phyloP scores from a whole-genome alignment of 2,797 vertebrate species.

The Sylvia borin region DNA sequence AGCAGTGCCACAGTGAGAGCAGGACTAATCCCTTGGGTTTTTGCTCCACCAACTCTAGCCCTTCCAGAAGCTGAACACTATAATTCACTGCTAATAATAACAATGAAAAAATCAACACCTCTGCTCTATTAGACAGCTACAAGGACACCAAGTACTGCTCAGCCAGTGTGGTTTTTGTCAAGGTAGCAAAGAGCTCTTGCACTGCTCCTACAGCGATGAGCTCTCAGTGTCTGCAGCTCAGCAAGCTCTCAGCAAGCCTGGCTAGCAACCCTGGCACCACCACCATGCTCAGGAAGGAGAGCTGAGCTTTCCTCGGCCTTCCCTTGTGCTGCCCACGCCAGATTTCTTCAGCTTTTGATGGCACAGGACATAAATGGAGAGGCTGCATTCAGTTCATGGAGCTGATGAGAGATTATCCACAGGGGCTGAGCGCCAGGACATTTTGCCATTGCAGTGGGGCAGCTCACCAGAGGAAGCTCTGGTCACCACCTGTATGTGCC shows the following conservation, averaged over 20 bases:
- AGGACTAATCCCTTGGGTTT: neutral
- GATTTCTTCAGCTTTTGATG: neutral
- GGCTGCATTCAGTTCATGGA: neutral
- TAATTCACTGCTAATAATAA: neutral
- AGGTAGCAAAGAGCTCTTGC: neutral
- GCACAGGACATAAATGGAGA: neutral
- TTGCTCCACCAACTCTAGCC: neutral
- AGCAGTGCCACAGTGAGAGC: neutral
- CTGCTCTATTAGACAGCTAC: neutral
- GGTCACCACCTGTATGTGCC: neutral
- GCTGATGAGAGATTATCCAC: neutral
- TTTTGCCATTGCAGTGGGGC: neutral
- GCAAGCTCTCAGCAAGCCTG: neutral
- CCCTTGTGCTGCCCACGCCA: neutral
- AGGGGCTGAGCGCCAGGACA: neutral
- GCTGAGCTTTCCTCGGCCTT: neutral
- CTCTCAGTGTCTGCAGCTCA: neutral
- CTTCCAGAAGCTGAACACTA: neutral
- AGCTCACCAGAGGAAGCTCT: neutral
- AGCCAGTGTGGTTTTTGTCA: neutral
- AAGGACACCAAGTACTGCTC: neutral
- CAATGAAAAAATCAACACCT: neutral
- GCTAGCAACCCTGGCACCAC: neutral
- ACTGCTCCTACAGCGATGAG: rapidly evolving
- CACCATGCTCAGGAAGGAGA: neutral